A percentile compares a stretch with the other conserved stretches of the same genome.
phyloP scores from a whole-genome alignment of 2,888 invertebrate genomes.

The Lasius platythorax region DNA sequence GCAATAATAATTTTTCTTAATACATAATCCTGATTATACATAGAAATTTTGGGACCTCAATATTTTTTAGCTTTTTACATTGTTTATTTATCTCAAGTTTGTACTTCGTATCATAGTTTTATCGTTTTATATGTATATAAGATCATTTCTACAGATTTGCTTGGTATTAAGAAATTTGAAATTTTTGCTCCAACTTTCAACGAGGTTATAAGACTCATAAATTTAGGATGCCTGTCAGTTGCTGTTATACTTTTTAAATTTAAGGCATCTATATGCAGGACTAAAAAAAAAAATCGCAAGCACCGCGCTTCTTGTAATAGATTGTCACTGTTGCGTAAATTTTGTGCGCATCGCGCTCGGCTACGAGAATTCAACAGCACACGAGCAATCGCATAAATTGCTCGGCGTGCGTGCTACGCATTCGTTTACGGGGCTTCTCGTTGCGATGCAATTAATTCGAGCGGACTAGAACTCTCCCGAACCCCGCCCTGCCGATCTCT shows the following conservation, averaged over 20 bases:
- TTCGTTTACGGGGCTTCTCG: constrained; percentile 68
- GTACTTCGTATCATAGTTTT: background rate
- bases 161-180: background rate
- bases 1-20: no score
- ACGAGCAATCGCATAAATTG: constrained; percentile 68
- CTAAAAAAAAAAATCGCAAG: background rate
- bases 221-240: background rate
- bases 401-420: constrained; percentile 70
- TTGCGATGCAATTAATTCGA: constrained; percentile 73
- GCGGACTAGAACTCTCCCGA: constrained; percentile 32
- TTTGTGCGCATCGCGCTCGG: background rate
- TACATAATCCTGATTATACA: no score
- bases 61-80: background rate
- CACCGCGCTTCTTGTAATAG: background rate
- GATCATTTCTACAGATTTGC: background rate
- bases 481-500: background rate
- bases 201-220: background rate
- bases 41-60: background rate
- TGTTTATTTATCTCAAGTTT: background rate
- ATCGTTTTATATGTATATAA: background rate
- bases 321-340: background rate
- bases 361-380: constrained; percentile 45
- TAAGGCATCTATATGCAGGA: background rate
- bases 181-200: background rate
- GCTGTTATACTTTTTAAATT: background rate